Conservation (phyloP, 2,888 invertebrate genomes). For the Neoaliturus tenellus region DNA sequence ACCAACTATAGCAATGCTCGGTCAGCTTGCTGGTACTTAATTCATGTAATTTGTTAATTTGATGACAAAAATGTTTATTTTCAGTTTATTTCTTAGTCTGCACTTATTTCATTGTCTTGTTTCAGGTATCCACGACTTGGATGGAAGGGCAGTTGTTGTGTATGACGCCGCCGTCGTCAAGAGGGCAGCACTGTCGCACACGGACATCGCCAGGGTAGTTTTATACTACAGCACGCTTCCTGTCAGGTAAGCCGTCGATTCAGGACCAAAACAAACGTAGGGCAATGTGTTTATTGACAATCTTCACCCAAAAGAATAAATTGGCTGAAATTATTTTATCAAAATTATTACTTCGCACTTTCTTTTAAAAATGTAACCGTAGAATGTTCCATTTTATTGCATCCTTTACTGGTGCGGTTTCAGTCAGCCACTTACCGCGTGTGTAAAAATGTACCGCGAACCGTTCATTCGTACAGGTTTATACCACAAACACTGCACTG, state of each 20-base stretch:
- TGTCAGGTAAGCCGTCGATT: constrained; percentile 76
- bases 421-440: background rate
- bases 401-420: background rate
- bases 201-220: constrained; percentile 82
- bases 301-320: too few species aligned
- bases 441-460: background rate
- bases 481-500: background rate
- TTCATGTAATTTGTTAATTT: too few species aligned
- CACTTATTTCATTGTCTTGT: too few species aligned
- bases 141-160: constrained; percentile 80
- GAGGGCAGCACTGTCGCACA: constrained; percentile 78
- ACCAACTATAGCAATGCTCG: too few species aligned
- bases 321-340: too few species aligned
- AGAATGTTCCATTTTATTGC: background rate
- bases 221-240: constrained; percentile 84
- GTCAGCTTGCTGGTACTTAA: too few species aligned
- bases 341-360: background rate
- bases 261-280: too few species aligned
- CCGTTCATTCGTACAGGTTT: background rate
- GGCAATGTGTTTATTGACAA: too few species aligned
- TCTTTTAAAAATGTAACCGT: background rate
- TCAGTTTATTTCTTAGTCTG: too few species aligned
- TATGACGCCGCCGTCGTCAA: constrained; percentile 79
- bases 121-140: constrained; percentile 81
- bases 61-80: too few species aligned